Base-by-base conservation (phyloP, 2,797 vertebrate species). In the Myotis findleyi region DNA sequence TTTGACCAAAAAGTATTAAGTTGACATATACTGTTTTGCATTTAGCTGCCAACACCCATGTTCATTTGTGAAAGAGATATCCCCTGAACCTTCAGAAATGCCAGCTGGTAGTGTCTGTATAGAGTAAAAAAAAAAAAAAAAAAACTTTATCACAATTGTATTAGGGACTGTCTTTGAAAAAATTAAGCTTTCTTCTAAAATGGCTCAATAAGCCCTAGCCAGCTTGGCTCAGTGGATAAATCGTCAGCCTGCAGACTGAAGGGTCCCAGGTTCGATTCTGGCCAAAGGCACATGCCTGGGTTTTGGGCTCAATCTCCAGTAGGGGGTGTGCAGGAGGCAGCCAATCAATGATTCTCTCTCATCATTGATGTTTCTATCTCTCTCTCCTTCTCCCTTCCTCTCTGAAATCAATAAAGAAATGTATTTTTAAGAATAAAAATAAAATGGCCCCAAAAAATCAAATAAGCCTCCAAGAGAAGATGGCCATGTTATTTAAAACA, bases 151-250 rank as follows among this genome's bases (percentile, higher is more conserved):
- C 53, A 72, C 7, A 81, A 66, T 38, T 68, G 18, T 59, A 16
- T 62, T 51, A 49, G 16, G 17, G 33, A n/a, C 36, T 82, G n/a
- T 44, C 76, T 92, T 69, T 88, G 73, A n/a, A 93, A 84, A 93
- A 86, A 53, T 73, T 77, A 82, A 81, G 11, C 5, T 94, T 93
- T 87, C 80, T 88, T 36, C 51, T 86, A 83, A 93, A 86, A 18
- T 83, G 14, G 23, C 55, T 9, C 41, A 44, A 10, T 44, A 44
- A 10, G 41, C 9, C 41, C 41, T 44, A 44, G 41, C 41, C 41
- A 44, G 41, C 41, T 44, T 44, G 41, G 41, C 2, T 44, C 41
- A 44, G 41, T 44, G 9, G 41, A 44, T 44, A 44, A 44, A 44
- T 9, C 41, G 9, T 44, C 41, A 44, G 41, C 41, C 41, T 44